Percentiles rank a stretch among this genome's conserved stretches.
Evolutionary conservation across 2,113 vertebrate genomes (phyloP).

Genomic region (Ctenomys sociabilis): DNA sequence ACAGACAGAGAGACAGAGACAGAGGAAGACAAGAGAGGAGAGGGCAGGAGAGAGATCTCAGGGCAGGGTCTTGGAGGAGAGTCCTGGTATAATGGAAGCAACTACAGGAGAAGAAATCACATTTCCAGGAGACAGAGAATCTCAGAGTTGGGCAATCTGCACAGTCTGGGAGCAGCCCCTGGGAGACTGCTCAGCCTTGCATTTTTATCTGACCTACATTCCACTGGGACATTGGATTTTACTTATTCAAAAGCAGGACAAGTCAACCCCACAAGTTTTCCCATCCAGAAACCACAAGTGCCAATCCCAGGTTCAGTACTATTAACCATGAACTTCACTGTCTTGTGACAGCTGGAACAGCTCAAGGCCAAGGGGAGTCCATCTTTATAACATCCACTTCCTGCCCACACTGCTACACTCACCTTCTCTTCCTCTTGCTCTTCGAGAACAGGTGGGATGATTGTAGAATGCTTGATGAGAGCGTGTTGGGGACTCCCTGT

Average conservation of each 20-base stretch:
- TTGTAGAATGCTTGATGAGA: not conserved
- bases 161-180: not conserved
- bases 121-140: not conserved
- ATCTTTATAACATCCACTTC: not conserved
- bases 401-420: fast-evolving
- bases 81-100: not conserved
- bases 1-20: not conserved
- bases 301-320: not conserved
- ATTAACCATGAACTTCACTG: not conserved
- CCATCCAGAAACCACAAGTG: not conserved
- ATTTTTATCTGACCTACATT: not conserved
- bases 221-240: not conserved
- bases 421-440: not conserved
- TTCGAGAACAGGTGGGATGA: not conserved
- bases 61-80: not conserved
- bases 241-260: not conserved
- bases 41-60: not conserved
- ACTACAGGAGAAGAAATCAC: not conserved
- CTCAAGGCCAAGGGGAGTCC: fast-evolving
- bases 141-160: not conserved
- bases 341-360: not conserved
- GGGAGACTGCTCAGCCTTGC: not conserved
- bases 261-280: too few species aligned
- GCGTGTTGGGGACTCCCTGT: not conserved
- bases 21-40: not conserved